Evolutionary conservation across 2,797 vertebrate genomes (phyloP).

Genomic region (Melanogrammus aeglefinus): DNA sequence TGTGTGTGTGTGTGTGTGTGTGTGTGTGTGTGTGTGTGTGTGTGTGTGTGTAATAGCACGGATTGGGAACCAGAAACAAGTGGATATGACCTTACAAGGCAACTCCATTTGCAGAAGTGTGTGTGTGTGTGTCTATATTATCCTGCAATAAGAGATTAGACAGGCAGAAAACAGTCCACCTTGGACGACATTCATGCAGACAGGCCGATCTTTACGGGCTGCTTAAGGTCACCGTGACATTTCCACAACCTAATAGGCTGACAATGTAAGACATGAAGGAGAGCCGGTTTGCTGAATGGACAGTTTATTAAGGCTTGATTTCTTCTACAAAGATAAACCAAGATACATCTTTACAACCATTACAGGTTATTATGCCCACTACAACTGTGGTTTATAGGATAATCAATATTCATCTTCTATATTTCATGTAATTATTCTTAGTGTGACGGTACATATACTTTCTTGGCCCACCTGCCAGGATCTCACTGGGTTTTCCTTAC

Average conservation of each 20-base stretch:
- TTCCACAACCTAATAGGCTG: conserved; percentile 15
- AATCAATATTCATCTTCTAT: conserved; percentile 70
- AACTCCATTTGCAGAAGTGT: neutral
- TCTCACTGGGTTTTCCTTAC: conserved; percentile 61
- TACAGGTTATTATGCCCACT: conserved; percentile 70
- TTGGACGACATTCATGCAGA: conserved; percentile 33
- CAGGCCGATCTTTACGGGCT: conserved; percentile 18
- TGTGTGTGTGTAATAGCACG: neutral
- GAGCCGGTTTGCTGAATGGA: conserved; percentile 78
- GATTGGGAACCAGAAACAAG: neutral
- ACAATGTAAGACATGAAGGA: conserved; percentile 59
- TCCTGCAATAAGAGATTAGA: conserved; percentile 3
- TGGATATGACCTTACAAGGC: neutral
- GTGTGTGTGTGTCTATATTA: neutral
- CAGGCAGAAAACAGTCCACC: neutral
- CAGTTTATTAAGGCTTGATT: conserved; percentile 94
- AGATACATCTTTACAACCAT: conserved; percentile 73
- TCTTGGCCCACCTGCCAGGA: conserved; percentile 73
- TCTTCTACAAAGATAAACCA: conserved; percentile 80
- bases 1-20: neutral
- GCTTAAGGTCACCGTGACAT: conserved; percentile 24
- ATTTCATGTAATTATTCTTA: conserved; percentile 57
- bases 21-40: neutral
- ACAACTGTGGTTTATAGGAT: conserved; percentile 77
- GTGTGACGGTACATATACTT: conserved; percentile 75